These are phyloP conservation scores for Muscicapa striata DNA, from an alignment of 2,797 vertebrate species.

Conservation along the genomic window DNA sequence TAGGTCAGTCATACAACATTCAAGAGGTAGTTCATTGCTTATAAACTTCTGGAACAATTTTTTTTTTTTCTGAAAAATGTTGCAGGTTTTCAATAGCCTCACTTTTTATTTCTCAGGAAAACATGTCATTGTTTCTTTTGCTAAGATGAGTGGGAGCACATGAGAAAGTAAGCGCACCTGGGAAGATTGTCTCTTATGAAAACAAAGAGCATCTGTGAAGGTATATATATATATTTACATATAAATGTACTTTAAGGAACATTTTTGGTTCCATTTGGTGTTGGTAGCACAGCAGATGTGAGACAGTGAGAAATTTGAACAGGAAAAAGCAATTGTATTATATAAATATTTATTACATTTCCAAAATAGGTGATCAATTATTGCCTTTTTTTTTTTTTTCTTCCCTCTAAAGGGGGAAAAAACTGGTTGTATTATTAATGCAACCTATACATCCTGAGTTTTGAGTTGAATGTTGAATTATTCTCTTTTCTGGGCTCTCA, in stretches of 20 bases:
- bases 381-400: not conserved
- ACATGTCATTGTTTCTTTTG: not conserved
- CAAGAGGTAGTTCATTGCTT: fast-evolving
- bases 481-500: not conserved
- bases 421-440: not conserved
- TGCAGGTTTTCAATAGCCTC: not conserved
- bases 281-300: not conserved
- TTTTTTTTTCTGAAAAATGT: not conserved
- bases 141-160: not conserved
- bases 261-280: not conserved
- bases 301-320: not conserved
- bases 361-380: not conserved
- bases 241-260: not conserved
- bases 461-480: not conserved
- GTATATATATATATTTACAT: too few relatives aligned
- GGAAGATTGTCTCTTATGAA: not conserved
- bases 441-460: not conserved
- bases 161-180: not conserved
- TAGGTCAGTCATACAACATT: not conserved
- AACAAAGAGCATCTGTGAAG: not conserved
- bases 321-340: not conserved
- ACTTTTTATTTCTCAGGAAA: not conserved
- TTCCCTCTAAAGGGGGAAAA: not conserved
- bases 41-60: not conserved
- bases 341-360: not conserved